Percentiles rank a stretch among this genome's conserved stretches.
Evolutionary conservation across 2,888 invertebrate genomes (phyloP).

Genomic region (Pandemis heparana): DNA sequence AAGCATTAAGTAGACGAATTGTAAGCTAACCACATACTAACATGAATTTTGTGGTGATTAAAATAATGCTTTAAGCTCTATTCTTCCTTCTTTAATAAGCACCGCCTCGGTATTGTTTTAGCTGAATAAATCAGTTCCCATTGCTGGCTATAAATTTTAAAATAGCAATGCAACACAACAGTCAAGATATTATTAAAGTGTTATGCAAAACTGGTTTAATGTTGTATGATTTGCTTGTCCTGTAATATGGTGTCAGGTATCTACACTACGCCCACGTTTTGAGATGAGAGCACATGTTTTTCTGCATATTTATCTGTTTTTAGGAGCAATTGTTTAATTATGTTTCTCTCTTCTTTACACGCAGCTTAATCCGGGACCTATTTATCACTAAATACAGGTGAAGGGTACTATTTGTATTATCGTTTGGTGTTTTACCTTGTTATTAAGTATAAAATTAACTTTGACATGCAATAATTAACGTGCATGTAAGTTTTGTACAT

Average conservation of each 20-base stretch:
- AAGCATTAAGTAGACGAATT: slow-evolving; percentile 2
- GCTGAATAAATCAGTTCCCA: slow-evolving; percentile 14
- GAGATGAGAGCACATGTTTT: slow-evolving; percentile 46
- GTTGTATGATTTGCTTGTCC: not conserved
- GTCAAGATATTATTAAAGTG: not conserved
- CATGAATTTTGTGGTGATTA: not conserved
- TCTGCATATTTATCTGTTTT: slow-evolving; percentile 18
- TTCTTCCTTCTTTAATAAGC: not conserved
- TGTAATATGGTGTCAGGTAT: slow-evolving; percentile 33
- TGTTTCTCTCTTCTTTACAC: slow-evolving; percentile 84
- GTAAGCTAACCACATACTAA: slow-evolving; percentile 23
- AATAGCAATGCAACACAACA: not conserved
- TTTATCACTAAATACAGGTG: slow-evolving; percentile 86
- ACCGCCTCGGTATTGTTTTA: not conserved
- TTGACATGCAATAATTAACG: slow-evolving; percentile 30
- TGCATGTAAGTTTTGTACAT: slow-evolving; percentile 6
- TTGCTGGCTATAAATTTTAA: slow-evolving; percentile 16
- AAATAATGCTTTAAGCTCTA: slow-evolving; percentile 16
- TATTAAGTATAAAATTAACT: slow-evolving; percentile 47
- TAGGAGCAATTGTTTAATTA: slow-evolving; percentile 69
- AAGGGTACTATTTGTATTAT: slow-evolving; percentile 76
- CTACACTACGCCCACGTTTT: slow-evolving; percentile 23
- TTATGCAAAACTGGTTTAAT: not conserved
- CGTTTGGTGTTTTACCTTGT: slow-evolving; percentile 59
- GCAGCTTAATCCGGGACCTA: slow-evolving; percentile 86